Evolutionary conservation across 2,113 vertebrate genomes (phyloP), one percentile per base, ranked within the genome.

Genomic region (human (Homo sapiens)): DNA sequence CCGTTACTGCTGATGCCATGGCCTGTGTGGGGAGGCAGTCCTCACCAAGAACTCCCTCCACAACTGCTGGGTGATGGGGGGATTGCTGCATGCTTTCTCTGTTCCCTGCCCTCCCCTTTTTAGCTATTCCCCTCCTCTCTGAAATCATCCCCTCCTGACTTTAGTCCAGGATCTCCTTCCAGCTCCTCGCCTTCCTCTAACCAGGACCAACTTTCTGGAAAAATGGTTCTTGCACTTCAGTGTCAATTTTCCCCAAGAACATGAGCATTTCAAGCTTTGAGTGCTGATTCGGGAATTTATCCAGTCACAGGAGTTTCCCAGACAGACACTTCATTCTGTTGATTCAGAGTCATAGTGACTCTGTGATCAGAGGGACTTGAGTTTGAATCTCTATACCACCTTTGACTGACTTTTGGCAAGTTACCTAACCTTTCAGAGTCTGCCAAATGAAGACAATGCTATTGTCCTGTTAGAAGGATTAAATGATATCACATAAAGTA

Each of bases 201-300:
- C 45, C 16, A 66, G 83, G 86, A 87, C n/a, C 48, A 52, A 3
- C 76, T 96, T 73, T 94, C 59, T 80, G 8, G 88, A 70, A 87
- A 91, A 83, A 83, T 12, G 1, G 25, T 43, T 87, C 57, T 94
- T 93, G 14, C 10, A 38, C 48, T 11, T 91, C 30, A 85, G 10
- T n/a, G 16, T 89, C 50, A n/a, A 18, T 25, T 50, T 93, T 81
- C 59, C 84, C 52, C 1, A 16, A 73, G 52, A 82, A 92, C 18
- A 13, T 55, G 35, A 61, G 52, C 30, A 17, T 90, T 90, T 85
- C 20, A 23, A 40, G 16, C 52, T 35, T 43, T 75, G 5, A 6
- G 27, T 79, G 43, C 48, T 80, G 9, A 55, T 30, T 23, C 30
- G 61, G 25, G n/a, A 61, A 5, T 68, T 59, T 64, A 8, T 57